Percentiles rank a stretch among this genome's conserved stretches.
Evolutionary conservation across 1,140 invertebrate species (phyloP).

Genomic region (Pseudomyrmex pallidus): DNA sequence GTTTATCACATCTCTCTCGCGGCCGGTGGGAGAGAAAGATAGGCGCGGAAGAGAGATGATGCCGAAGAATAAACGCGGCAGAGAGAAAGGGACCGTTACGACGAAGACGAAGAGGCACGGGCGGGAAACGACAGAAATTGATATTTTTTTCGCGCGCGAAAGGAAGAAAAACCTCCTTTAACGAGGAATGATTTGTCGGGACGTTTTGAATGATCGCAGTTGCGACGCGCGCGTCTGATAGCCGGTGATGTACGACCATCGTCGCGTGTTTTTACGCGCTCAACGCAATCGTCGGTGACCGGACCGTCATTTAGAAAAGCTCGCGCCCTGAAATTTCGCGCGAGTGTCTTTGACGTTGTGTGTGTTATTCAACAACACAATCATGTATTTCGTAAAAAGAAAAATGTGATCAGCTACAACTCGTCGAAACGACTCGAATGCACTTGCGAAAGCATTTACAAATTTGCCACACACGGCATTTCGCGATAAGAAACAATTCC

Average conservation of each 20-base stretch:
- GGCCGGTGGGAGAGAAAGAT: conserved; percentile 5
- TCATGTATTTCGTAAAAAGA: not conserved
- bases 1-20: conserved; percentile 47
- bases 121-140: conserved; percentile 67
- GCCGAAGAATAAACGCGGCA: conserved; percentile 50
- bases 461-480: conserved; percentile 1
- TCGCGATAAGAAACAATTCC: conserved; percentile 11
- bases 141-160: conserved; percentile 54
- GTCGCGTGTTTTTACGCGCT: conserved; percentile 8
- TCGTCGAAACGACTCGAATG: too few relatives aligned
- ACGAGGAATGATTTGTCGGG: conserved; percentile 70
- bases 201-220: conserved; percentile 51
- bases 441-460: not conserved
- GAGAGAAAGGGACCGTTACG: conserved; percentile 62
- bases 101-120: conserved; percentile 32
- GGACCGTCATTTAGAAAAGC: conserved; percentile 8
- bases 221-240: conserved; percentile 48
- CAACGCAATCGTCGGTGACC: conserved; percentile 13
- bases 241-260: conserved; percentile 31
- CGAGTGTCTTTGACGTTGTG: too few relatives aligned
- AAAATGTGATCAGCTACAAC: too few relatives aligned
- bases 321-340: conserved; percentile 7
- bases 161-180: conserved; percentile 57
- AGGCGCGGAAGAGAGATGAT: not conserved
- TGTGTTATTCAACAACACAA: not conserved